Evolutionary conservation across 2,113 vertebrate genomes (phyloP).

Genomic region (Microtus pennsylvanicus): DNA sequence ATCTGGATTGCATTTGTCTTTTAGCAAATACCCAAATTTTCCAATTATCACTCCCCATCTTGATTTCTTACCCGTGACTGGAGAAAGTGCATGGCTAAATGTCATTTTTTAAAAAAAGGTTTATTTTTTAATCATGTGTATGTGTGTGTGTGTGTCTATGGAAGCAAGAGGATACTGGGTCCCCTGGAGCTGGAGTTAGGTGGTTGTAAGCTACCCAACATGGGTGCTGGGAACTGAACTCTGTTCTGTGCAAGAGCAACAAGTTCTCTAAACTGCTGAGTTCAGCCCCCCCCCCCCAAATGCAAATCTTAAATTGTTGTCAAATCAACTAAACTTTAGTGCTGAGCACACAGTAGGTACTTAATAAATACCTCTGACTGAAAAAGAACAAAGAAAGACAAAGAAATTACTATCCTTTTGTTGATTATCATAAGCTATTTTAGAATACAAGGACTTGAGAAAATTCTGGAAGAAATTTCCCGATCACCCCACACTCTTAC

Average conservation of each 20-base stretch:
- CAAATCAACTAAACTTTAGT: conserved; percentile 64
- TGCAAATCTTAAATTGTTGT: conserved; percentile 44
- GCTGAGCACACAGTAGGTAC: conserved; percentile 81
- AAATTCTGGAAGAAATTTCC: conserved; percentile 69
- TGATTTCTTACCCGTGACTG: conserved; percentile 42
- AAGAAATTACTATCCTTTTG: conserved; percentile 67
- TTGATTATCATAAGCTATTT: conserved; percentile 71
- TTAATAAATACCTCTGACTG: conserved; percentile 76
- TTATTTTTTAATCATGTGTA: not conserved
- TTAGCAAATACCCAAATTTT: conserved; percentile 65
- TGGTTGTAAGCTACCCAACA: not conserved
- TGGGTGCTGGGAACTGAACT: not conserved
- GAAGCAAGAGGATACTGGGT: not conserved
- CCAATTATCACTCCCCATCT: conserved; percentile 38
- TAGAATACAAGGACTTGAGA: conserved; percentile 70
- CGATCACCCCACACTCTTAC: conserved; percentile 49
- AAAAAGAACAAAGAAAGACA: conserved; percentile 72
- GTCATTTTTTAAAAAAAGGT: conserved; percentile 7
- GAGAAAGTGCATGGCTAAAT: conserved; percentile 60
- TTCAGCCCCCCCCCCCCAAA: not conserved
- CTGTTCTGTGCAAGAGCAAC: not conserved
- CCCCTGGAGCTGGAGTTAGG: not conserved
- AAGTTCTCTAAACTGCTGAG: not conserved
- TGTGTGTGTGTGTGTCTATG: too few species aligned
- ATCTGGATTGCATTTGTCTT: conserved; percentile 61